phyloP scores from a whole-genome alignment of 2,797 vertebrate species.

The Orestias chungarensis region DNA sequence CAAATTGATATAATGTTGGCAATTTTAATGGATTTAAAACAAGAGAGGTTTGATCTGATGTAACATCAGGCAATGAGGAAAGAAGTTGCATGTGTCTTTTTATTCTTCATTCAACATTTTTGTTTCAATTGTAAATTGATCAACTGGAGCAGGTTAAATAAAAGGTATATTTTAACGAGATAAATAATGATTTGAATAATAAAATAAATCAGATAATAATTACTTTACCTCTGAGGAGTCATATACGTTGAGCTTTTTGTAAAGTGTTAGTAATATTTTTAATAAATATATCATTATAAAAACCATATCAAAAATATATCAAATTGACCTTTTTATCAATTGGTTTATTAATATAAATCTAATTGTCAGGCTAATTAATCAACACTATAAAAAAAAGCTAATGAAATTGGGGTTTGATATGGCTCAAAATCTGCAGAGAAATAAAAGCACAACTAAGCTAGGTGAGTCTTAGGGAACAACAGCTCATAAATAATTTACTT shows the following conservation, averaged over 20 bases:
- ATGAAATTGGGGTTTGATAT: not conserved
- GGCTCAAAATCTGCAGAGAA: not conserved
- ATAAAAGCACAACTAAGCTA: not conserved
- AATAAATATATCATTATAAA: not conserved
- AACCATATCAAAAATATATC: not conserved
- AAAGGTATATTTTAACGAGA: not conserved
- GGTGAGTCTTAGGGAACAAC: not conserved
- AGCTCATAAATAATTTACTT: not conserved
- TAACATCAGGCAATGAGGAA: no score
- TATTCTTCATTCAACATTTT: no score
- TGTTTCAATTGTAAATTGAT: not conserved
- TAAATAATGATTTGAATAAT: not conserved
- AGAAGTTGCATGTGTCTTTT: no score
- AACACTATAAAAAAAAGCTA: not conserved
- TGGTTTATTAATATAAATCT: not conserved
- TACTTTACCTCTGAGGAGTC: not conserved
- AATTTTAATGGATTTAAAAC: no score
- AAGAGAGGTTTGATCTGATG: no score
- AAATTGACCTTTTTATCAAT: not conserved
- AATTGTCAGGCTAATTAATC: not conserved
- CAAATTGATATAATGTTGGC: no score
- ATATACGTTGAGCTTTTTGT: not conserved
- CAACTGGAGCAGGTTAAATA: not conserved
- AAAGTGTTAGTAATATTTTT: not conserved
- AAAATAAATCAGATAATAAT: not conserved